These are phyloP conservation scores for Dicerorhinus sumatrensis DNA, from an alignment of 2,113 vertebrate species.

Conservation along the genomic window DNA sequence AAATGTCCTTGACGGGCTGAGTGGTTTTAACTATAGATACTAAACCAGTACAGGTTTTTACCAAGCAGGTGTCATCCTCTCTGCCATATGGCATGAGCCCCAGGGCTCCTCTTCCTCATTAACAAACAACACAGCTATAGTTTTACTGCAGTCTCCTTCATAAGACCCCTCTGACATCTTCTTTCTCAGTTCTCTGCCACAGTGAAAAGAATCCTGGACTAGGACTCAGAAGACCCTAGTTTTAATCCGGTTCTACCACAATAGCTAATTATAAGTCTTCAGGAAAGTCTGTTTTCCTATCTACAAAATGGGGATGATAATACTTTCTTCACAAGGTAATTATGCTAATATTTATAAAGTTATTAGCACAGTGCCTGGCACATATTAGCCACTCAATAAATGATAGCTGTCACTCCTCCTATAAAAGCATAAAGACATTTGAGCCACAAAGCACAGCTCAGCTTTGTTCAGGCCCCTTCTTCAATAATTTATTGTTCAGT, in stretches of 20 bases:
- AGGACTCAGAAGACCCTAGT: not conserved
- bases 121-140: constrained; percentile 1
- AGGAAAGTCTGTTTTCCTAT: constrained; percentile 17
- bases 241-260: not conserved
- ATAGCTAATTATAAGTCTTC: not conserved
- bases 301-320: constrained; percentile 8
- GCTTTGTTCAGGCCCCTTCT: constrained; percentile 25
- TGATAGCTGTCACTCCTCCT: not conserved
- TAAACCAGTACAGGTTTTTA: constrained; percentile 38
- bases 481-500: not conserved
- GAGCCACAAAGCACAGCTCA: not conserved
- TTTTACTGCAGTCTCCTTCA: constrained; percentile 41
- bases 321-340: constrained; percentile 18
- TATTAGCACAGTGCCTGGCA: not conserved
- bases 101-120: constrained; percentile 57
- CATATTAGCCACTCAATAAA: not conserved
- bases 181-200: constrained; percentile 30
- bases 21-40: constrained; percentile 2
- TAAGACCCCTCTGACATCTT: constrained; percentile 46
- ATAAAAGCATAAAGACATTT: constrained; percentile 10
- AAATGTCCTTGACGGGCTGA: constrained; percentile 56
- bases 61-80: constrained; percentile 68
- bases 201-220: not conserved
- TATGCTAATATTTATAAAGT: constrained; percentile 3
- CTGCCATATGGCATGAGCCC: constrained; percentile 72